These are phyloP conservation scores for Diachasmimorpha longicaudata DNA, from an alignment of 1,140 invertebrate genomes.

Conservation along the genomic window DNA sequence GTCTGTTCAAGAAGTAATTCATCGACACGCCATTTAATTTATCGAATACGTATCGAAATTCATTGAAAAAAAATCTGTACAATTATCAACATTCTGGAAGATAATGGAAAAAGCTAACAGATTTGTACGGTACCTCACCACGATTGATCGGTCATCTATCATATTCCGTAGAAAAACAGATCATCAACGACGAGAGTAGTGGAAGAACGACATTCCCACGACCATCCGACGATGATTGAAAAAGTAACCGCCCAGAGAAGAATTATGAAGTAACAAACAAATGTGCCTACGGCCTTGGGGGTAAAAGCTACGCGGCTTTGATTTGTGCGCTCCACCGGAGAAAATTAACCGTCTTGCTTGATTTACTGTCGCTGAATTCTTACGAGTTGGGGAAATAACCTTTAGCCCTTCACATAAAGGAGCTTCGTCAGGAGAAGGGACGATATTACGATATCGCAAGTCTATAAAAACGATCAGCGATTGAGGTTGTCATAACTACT, in stretches of 20 bases:
- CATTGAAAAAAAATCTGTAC: too few species aligned
- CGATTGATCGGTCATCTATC: conserved; percentile 2
- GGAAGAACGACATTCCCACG: conserved; percentile 32
- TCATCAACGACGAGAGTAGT: conserved; percentile 23
- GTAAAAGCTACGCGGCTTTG: neutral
- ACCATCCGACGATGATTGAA: conserved; percentile 23
- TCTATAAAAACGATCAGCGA: too few species aligned
- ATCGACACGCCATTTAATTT: too few species aligned
- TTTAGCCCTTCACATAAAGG: too few species aligned
- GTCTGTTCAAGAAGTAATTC: too few species aligned
- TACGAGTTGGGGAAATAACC: neutral
- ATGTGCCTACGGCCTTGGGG: conserved; percentile 27
- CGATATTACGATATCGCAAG: too few species aligned
- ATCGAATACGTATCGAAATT: too few species aligned
- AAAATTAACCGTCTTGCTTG: neutral
- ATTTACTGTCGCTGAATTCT: neutral
- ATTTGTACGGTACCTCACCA: neutral
- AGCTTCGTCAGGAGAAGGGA: too few species aligned
- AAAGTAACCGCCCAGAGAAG: conserved; percentile 5
- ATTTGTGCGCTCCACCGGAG: neutral
- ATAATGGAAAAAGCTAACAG: neutral
- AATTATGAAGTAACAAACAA: conserved; percentile 54
- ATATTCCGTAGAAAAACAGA: neutral
- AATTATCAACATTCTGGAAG: too few species aligned
- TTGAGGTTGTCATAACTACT: too few species aligned